These are phyloP conservation scores for Lasaia peninsularis DNA, from an alignment of 1,140 invertebrate species.

Conservation along the genomic window DNA sequence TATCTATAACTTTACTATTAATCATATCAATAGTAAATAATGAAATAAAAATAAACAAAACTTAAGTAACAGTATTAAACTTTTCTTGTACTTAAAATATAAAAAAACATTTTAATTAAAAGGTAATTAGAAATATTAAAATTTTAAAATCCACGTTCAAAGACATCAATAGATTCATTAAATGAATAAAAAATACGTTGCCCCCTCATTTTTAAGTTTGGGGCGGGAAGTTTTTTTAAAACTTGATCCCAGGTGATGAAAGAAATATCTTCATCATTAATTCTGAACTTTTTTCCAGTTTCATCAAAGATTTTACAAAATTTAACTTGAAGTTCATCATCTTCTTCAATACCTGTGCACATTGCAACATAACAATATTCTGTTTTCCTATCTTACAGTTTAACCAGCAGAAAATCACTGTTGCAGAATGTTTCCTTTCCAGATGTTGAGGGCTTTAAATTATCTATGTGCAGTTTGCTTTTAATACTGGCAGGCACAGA, in stretches of 20 bases:
- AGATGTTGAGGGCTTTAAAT: constrained; percentile 15
- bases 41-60: constrained; percentile 18
- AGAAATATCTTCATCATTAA: constrained; percentile 22
- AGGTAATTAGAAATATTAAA: constrained; percentile 5
- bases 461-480: constrained; percentile 12
- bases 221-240: constrained; percentile 17
- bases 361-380: constrained; percentile 24
- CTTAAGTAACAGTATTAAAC: constrained; percentile 15
- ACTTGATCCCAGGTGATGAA: constrained; percentile 18
- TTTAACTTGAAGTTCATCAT: constrained; percentile 22
- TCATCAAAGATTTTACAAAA: constrained; percentile 23
- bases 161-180: constrained; percentile 20
- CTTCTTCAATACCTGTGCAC: constrained; percentile 23
- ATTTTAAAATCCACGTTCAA: constrained; percentile 14
- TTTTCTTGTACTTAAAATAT: constrained; percentile 14
- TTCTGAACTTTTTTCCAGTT: constrained; percentile 22
- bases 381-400: constrained; percentile 18
- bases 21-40: constrained; percentile 16
- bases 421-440: constrained; percentile 19
- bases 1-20: constrained; percentile 11
- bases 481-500: constrained; percentile 14
- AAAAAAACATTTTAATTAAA: constrained; percentile 15
- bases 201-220: constrained; percentile 21
- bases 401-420: constrained; percentile 18
- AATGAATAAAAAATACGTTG: constrained; percentile 19